A percentile compares a stretch with the other conserved stretches of the same genome.
Evolutionary conservation across 2,797 vertebrate genomes (phyloP).

Genomic region (Toxotes lorentzi): DNA sequence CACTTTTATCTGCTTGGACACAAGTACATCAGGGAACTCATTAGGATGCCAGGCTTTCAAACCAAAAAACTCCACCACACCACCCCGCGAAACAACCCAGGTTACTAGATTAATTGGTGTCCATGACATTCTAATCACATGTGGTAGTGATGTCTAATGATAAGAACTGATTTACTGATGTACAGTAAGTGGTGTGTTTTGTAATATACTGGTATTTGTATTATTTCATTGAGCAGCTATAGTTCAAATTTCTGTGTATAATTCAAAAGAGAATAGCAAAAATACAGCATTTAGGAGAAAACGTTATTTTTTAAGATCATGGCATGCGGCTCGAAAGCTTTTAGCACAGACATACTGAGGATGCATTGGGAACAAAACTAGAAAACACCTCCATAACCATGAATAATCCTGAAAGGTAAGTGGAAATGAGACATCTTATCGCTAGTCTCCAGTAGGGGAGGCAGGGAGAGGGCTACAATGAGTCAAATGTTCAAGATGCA

Average conservation of each 20-base stretch:
- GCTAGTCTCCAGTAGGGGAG: conserved; percentile 54
- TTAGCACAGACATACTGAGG: conserved; percentile 38
- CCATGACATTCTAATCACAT: conserved; percentile 26
- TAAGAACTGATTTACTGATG: conserved; percentile 17
- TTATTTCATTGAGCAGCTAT: conserved; percentile 4
- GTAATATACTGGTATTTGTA: conserved; percentile 23
- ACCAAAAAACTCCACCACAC: conserved; percentile 43
- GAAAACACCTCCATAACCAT: conserved; percentile 61
- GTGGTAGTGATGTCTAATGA: conserved; percentile 13
- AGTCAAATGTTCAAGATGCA: conserved; percentile 75
- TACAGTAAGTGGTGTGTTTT: conserved; percentile 6
- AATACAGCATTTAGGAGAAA: conserved; percentile 31
- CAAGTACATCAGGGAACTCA: conserved; percentile 73
- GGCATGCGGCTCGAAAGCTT: conserved; percentile 26
- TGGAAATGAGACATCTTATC: conserved; percentile 75
- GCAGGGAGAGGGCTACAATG: conserved; percentile 44
- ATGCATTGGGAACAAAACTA: conserved; percentile 55
- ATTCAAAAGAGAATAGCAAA: conserved; percentile 26
- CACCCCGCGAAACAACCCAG: conserved; percentile 12
- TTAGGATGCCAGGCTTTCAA: conserved; percentile 61
- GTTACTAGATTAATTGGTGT: conserved; percentile 42
- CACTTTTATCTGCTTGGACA: conserved; percentile 69
- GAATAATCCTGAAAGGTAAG: conserved; percentile 74
- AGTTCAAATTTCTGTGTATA: conserved; percentile 7
- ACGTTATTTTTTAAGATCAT: conserved; percentile 11